phyloP scores from a whole-genome alignment of 2,113 vertebrate genomes.

The Micronycteris hirsuta region DNA sequence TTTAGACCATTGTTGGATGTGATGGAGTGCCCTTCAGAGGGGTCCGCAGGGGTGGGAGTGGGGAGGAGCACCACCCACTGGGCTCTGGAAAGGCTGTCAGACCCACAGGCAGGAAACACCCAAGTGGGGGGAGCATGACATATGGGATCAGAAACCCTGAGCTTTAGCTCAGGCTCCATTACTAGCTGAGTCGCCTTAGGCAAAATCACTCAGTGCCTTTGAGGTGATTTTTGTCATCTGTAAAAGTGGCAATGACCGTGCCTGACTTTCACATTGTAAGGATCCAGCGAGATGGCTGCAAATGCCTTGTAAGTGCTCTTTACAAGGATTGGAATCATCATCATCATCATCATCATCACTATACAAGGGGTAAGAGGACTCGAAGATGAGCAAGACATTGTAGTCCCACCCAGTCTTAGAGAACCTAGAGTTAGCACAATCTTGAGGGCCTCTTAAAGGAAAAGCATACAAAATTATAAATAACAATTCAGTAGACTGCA shows the following conservation, averaged over 20 bases:
- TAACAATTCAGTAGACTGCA: neutral
- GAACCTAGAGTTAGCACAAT: neutral
- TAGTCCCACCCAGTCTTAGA: neutral
- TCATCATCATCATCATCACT: neutral
- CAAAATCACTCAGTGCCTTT: neutral
- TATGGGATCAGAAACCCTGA: neutral
- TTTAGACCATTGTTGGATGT: conserved; percentile 27
- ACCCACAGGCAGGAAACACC: neutral
- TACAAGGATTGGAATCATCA: neutral
- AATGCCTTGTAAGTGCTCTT: neutral
- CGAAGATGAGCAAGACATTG: neutral
- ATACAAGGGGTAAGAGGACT: neutral
- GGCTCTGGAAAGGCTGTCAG: neutral
- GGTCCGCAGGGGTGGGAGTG: rapidly evolving
- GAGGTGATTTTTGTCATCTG: neutral
- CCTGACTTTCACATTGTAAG: neutral
- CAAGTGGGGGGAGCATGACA: neutral
- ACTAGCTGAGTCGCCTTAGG: neutral
- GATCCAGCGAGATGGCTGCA: neutral
- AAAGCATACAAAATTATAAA: neutral
- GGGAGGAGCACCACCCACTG: neutral
- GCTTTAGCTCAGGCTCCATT: neutral
- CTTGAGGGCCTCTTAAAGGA: neutral
- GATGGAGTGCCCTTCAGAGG: neutral
- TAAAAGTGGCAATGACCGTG: neutral